These are phyloP conservation scores for Brachionus calyciflorus DNA, from an alignment of 1,140 invertebrate genomes.

Conservation along the genomic window DNA sequence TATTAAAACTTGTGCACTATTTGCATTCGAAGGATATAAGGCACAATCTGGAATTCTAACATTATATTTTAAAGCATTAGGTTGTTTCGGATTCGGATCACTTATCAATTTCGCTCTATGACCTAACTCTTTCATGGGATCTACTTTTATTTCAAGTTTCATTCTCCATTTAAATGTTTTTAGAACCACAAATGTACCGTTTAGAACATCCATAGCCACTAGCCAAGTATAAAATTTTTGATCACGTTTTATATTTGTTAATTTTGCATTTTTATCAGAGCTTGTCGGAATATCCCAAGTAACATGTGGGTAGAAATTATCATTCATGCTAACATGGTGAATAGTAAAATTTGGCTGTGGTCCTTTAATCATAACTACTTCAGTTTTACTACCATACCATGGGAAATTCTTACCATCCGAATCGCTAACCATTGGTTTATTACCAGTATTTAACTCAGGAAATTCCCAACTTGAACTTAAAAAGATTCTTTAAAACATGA, in stretches of 20 bases:
- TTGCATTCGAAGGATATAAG: slow-evolving; percentile 59
- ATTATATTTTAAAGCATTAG: slow-evolving; percentile 54
- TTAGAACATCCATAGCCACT: slow-evolving; percentile 57
- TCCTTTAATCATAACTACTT: slow-evolving; percentile 56
- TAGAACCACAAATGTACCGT: slow-evolving; percentile 55
- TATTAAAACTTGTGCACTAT: slow-evolving; percentile 59
- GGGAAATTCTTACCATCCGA: slow-evolving; percentile 60
- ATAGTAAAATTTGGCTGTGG: slow-evolving; percentile 55
- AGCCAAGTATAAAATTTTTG: slow-evolving; percentile 61
- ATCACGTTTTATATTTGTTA: slow-evolving; percentile 57
- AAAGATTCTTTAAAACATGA: not conserved
- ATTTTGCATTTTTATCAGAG: slow-evolving; percentile 53
- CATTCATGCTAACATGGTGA: slow-evolving; percentile 58
- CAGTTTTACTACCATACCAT: slow-evolving; percentile 59
- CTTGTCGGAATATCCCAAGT: slow-evolving; percentile 59
- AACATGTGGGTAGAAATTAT: slow-evolving; percentile 62
- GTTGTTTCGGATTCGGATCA: slow-evolving; percentile 53
- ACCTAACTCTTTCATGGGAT: slow-evolving; percentile 54
- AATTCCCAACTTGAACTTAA: slow-evolving; percentile 61
- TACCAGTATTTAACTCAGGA: slow-evolving; percentile 57
- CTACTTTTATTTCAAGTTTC: slow-evolving; percentile 56
- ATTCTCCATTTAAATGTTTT: slow-evolving; percentile 58
- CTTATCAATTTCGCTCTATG: slow-evolving; percentile 54
- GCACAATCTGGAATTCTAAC: slow-evolving; percentile 56
- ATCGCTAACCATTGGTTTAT: slow-evolving; percentile 60